Percentiles rank a stretch among this genome's conserved stretches.
Evolutionary conservation across 2,113 vertebrate genomes (phyloP).

Genomic region (Dermatemys mawii): DNA sequence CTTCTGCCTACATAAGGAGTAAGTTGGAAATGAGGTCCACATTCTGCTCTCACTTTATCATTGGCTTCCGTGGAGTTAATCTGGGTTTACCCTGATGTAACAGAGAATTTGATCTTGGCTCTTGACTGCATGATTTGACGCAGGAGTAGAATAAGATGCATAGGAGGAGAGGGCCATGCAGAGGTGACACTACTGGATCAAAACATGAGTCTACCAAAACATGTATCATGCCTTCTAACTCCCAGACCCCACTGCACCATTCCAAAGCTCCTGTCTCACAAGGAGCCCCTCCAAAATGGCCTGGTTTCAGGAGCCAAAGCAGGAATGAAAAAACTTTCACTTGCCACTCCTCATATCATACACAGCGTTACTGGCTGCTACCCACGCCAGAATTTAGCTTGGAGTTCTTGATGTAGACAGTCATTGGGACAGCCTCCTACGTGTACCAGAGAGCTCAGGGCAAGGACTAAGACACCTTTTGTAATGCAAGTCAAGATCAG

Average conservation of each 20-base stretch:
- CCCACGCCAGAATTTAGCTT: neutral
- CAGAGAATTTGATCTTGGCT: neutral
- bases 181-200: slow-evolving; percentile 1
- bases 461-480: neutral
- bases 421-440: neutral
- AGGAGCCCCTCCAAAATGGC: neutral
- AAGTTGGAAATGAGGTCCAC: neutral
- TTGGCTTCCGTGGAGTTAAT: slow-evolving; percentile 1
- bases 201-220: neutral
- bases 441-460: neutral
- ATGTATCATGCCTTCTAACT: neutral
- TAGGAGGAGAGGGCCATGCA: slow-evolving; percentile 9
- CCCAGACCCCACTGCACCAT: neutral
- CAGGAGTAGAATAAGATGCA: neutral
- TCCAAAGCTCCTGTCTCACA: neutral
- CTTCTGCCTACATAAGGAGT: neutral
- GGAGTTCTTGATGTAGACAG: neutral
- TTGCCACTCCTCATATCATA: neutral
- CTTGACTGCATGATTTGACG: slow-evolving; percentile 29
- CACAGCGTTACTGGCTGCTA: neutral
- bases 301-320: neutral
- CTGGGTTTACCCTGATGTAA: slow-evolving; percentile 54
- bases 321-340: neutral
- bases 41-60: neutral
- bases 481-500: neutral